Base-by-base conservation (phyloP, 1,140 invertebrate genomes). In the Eurytemora carolleeae region DNA sequence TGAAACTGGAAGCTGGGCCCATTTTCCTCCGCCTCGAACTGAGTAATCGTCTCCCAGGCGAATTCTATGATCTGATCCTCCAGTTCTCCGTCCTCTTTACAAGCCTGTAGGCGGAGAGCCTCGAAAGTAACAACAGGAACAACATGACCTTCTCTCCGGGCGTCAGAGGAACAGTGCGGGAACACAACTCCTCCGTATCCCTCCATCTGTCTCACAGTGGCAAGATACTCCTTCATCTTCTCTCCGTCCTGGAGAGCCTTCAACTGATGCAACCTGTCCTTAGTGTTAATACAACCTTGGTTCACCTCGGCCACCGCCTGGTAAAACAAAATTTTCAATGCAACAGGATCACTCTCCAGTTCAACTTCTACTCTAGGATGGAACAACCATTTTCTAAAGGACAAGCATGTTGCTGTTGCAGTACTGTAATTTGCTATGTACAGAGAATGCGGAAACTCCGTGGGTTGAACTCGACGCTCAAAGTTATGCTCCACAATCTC, bases 361-460 rank as follows among this genome's bases (percentile, higher is more conserved):
- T 78, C 76, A 17, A 84, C 75, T 73, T 92, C 88, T 67, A 77
- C 77, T 44, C 76, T 71, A 25, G 86, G 74, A 26, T 85, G 82
- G 74, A 98, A 99, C 22, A 98, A 73, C 92, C 93, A 98, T 74
- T 90, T 90, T 53, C 87, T 79, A 53, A 99, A 76, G 58, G 83
- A 80, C n/a, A 98, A 76, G 72, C 95, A 98, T 16, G 90, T 95
- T 57, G 87, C 87, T 23, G 89, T 92, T 21, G 93, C 93, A n/a
- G 94, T 98, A 64, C 87, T 94, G 70, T 98, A 98, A 74, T 98
- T 98, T 76, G 98, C 92, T 66, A 98, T 93, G 72, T 98, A 98
- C 56, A 98, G 76, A 68, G 92, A 90, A 73, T 98, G 93, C 0
- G 93, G 93, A 65, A 91, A 88, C 75, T 98, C 95, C 69, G 86